These are phyloP conservation scores for Philereme transversata DNA, from an alignment of 2,888 invertebrate species.

Conservation along the genomic window DNA sequence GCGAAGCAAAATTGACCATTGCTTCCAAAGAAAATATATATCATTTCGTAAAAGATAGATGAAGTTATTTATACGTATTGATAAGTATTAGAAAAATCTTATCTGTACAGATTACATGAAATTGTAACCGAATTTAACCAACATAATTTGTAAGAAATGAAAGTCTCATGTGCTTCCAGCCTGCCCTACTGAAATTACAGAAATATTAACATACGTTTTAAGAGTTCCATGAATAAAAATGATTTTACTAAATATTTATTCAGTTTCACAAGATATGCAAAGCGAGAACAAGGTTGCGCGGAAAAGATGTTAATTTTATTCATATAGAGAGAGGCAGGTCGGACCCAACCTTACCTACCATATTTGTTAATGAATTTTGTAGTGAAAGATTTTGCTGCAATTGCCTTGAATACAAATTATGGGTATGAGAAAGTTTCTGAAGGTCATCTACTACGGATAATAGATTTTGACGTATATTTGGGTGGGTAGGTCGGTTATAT, in stretches of 20 bases:
- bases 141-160: neutral
- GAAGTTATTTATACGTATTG: no score
- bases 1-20: no score
- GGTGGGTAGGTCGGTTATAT: no score
- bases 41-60: no score
- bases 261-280: slow-evolving; percentile 34
- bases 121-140: neutral
- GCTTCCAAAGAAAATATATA: no score
- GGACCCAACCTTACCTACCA: slow-evolving; percentile 48
- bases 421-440: slow-evolving; percentile 8
- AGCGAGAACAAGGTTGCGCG: slow-evolving; percentile 41
- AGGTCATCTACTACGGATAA: neutral
- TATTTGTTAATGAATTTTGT: slow-evolving; percentile 59
- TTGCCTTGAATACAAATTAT: slow-evolving; percentile 38
- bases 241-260: slow-evolving; percentile 35
- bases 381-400: slow-evolving; percentile 45
- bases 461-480: no score
- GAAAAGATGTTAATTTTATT: slow-evolving; percentile 63
- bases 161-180: neutral
- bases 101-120: neutral
- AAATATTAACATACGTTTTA: slow-evolving; percentile 25
- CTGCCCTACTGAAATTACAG: slow-evolving; percentile 9
- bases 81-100: neutral
- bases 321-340: slow-evolving; percentile 43
- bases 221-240: slow-evolving; percentile 36